These are phyloP conservation scores for Parapristionchus giblindavisi DNA, from an alignment of 2,888 invertebrate genomes.

Conservation along the genomic window DNA sequence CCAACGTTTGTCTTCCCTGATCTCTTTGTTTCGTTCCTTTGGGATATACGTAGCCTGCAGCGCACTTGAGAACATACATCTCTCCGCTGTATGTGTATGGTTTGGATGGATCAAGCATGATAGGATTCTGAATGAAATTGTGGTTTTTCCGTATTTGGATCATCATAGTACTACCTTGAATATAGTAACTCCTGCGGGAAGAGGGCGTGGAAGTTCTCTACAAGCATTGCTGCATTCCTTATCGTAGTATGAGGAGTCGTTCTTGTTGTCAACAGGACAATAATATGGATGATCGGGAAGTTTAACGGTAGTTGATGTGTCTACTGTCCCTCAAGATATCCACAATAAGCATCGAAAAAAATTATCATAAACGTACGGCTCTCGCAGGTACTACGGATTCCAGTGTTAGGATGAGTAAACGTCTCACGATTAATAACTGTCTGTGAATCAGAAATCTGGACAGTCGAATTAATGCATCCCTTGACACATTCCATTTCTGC, in stretches of 20 bases:
- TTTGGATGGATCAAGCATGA: background rate
- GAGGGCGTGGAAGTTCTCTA: conserved; percentile 31
- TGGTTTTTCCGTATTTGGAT: background rate
- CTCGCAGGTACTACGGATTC: background rate
- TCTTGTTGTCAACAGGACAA: conserved; percentile 18
- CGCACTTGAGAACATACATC: conserved; percentile 21
- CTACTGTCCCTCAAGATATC: too few species aligned
- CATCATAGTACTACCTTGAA: too few species aligned
- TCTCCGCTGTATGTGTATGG: background rate
- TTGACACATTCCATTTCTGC: conserved; percentile 18
- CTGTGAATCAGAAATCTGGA: background rate
- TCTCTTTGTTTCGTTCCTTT: conserved; percentile 17
- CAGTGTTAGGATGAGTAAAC: background rate
- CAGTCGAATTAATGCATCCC: conserved; percentile 18
- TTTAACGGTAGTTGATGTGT: background rate
- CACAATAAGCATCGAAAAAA: background rate
- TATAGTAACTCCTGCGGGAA: conserved; percentile 10
- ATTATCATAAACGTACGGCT: background rate
- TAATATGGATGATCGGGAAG: conserved; percentile 37
- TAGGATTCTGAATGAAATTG: conserved; percentile 14
- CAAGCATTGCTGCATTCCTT: conserved; percentile 34
- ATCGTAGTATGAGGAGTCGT: conserved; percentile 24
- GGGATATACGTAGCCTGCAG: conserved; percentile 28
- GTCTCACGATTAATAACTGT: background rate
- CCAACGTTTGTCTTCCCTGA: conserved; percentile 24